Conservation (phyloP, 2,888 invertebrate species). For the Acronicta alni region DNA sequence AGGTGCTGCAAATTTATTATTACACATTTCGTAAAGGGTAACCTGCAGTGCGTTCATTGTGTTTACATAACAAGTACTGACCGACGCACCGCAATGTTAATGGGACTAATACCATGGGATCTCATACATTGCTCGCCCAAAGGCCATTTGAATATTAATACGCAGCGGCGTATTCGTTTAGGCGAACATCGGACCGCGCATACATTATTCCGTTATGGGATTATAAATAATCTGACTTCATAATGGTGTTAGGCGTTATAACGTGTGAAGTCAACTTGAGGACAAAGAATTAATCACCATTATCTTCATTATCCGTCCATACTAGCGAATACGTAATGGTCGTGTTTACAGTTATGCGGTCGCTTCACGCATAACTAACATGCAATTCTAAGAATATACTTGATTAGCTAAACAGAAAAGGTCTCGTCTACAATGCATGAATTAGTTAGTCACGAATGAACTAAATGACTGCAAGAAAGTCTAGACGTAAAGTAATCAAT, state of each 20-base stretch:
- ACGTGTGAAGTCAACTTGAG: constrained; percentile 61
- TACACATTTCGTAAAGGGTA: constrained; percentile 62
- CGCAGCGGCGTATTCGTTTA: constrained; percentile 71
- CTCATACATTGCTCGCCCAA: constrained; percentile 72
- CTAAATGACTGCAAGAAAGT: constrained; percentile 49
- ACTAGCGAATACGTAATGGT: constrained; percentile 52
- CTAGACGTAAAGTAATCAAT: constrained; percentile 50
- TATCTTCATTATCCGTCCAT: constrained; percentile 57
- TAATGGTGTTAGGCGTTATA: constrained; percentile 59
- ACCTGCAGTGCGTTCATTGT: constrained; percentile 60
- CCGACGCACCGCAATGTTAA: constrained; percentile 73
- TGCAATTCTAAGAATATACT: constrained; percentile 41
- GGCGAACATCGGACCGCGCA: constrained; percentile 71
- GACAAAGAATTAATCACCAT: constrained; percentile 57
- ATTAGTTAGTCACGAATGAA: constrained; percentile 51
- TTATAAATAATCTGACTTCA: constrained; percentile 70
- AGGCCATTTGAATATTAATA: constrained; percentile 86
- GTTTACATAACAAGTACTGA: constrained; percentile 66
- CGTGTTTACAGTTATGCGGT: constrained; percentile 47
- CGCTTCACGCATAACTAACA: constrained; percentile 51
- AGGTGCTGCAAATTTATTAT: constrained; percentile 65
- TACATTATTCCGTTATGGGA: constrained; percentile 75
- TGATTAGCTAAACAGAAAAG: constrained; percentile 44
- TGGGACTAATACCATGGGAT: constrained; percentile 77
- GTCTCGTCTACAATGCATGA: constrained; percentile 50